Conservation (phyloP, 2,888 invertebrate genomes). For the Pyrgus malvae region DNA sequence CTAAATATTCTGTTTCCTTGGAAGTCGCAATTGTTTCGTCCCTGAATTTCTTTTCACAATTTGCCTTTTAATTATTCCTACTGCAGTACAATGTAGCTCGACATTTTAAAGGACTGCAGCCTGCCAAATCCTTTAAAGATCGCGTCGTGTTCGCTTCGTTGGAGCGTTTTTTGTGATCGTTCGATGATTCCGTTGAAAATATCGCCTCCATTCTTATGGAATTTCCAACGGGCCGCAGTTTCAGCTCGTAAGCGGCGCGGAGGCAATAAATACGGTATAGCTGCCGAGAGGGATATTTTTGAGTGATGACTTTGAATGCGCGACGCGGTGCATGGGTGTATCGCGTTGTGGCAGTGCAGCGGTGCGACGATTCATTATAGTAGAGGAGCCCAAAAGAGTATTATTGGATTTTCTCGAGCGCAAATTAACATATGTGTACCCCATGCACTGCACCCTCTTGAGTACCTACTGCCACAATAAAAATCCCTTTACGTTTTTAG, state of each 20-base stretch:
- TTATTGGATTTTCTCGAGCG: no score
- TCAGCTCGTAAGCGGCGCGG: conserved; percentile 5
- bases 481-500: no score
- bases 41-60: conserved; percentile 10
- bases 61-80: conserved; percentile 22
- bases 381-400: no score
- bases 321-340: no score
- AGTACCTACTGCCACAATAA: no score
- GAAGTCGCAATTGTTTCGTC: conserved; percentile 8
- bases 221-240: conserved; percentile 8
- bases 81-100: conserved; percentile 7
- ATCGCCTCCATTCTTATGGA: conserved; percentile 12
- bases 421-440: no score
- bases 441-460: no score
- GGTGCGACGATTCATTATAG: no score
- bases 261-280: conserved; percentile 13
- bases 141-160: neutral
- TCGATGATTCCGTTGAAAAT: conserved; percentile 8
- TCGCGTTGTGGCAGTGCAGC: no score
- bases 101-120: neutral
- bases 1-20: conserved; percentile 15
- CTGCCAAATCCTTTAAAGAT: conserved; percentile 1
- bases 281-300: conserved; percentile 14
- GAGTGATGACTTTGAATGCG: conserved; percentile 19
- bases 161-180: conserved; percentile 1